Evolutionary conservation across 2,113 vertebrate species (phyloP), one percentile per base, ranked within the genome.

Genomic region (Galeopterus variegatus): DNA sequence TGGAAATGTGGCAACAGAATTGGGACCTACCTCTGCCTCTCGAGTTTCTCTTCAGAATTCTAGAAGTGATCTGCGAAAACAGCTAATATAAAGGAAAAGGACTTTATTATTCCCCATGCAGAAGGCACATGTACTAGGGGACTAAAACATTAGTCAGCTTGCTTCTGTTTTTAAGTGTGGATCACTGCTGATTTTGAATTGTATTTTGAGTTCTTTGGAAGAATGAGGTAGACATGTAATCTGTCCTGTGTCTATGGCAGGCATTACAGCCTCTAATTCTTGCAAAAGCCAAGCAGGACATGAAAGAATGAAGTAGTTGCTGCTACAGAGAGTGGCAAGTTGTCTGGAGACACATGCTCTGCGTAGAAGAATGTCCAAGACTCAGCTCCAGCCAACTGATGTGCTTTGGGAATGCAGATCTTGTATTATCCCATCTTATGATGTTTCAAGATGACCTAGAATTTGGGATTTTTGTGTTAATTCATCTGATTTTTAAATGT

Each of bases 21-120:
- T 48, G n/a, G 17, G 6, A 60, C 36, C 26, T 80, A 6, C 2
- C 28, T 62, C n/a, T 56, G 12, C 17, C 18, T 83, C 36, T 50
- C 17, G 48, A 82, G 33, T 87, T 76, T 90, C 67, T 95, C 69
- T 90, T 87, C 62, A 95, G 13, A 93, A 87, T 75, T 73, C 18
- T 10, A 54, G 19, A 87, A 73, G 28, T 88, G 69, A 48, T 83
- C 86, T 79, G 1, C 60, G 36, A 72, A 58, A 91, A 60, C 1
- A n/a, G 5, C 33, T 5, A 65, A 54, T 24, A 17, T 21, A 24
- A 33, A 70, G n/a, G 48, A 54, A 72, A 81, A 26, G 6, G 21
- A 28, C 24, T 69, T 80, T 87, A 26, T 82, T 56, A 69, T 62
- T 90, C 41, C 11, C 1, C 23, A 33, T 83, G 9, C 4, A 31